Conservation (phyloP, 2,888 invertebrate species). For the Macrostomum cliftonense region DNA sequence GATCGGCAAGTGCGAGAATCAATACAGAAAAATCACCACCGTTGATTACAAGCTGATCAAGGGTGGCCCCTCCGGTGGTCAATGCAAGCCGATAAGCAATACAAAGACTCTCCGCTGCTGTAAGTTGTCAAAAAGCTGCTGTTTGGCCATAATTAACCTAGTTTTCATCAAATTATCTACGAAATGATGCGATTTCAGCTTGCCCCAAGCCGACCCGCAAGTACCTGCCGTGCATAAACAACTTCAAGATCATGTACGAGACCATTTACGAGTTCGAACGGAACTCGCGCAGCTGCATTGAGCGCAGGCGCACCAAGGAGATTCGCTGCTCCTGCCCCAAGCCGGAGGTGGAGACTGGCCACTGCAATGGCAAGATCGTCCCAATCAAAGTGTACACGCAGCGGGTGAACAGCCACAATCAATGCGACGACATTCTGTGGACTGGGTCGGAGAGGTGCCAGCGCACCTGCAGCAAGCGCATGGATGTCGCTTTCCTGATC, state of each 20-base stretch:
- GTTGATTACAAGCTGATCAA: no score
- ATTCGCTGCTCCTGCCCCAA: neutral
- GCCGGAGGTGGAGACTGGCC: neutral
- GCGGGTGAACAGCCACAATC: neutral
- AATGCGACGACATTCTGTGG: neutral
- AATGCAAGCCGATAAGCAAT: no score
- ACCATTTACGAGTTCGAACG: neutral
- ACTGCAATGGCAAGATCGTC: neutral
- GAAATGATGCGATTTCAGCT: no score
- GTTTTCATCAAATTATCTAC: no score
- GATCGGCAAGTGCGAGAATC: no score
- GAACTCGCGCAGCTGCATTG: neutral
- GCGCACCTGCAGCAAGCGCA: neutral
- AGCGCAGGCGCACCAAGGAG: neutral
- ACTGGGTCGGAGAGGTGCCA: neutral
- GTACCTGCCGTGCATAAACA: neutral
- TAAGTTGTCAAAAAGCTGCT: no score
- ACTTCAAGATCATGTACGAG: neutral
- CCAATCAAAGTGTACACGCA: neutral
- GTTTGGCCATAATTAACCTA: no score
- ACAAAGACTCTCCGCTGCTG: no score
- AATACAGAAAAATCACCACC: no score
- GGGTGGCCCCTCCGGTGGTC: no score
- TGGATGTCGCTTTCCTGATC: conserved; percentile 1
- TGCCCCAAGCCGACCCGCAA: no score